Evolutionary conservation across 2,888 invertebrate species (phyloP).

Genomic region (Anorthoa munda): DNA sequence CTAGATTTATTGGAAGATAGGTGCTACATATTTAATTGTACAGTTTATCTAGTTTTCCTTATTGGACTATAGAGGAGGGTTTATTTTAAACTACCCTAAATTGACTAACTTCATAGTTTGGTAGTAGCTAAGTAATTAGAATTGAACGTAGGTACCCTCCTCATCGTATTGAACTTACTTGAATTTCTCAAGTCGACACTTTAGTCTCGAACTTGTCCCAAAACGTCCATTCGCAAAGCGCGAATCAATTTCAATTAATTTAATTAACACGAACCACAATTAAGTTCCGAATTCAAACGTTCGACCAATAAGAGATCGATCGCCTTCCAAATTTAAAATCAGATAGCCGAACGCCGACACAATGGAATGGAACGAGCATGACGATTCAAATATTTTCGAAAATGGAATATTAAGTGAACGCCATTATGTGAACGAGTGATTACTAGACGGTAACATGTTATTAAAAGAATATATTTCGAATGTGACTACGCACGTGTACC

Average conservation of each 20-base stretch:
- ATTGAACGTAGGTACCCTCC: slow-evolving; percentile 10
- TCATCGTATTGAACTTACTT: slow-evolving; percentile 25
- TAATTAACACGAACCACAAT: slow-evolving; percentile 77
- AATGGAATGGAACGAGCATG: slow-evolving; percentile 90
- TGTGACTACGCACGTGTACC: slow-evolving; percentile 47
- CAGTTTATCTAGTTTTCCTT: neutral
- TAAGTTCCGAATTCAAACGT: slow-evolving; percentile 81
- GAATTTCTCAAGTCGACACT: slow-evolving; percentile 28
- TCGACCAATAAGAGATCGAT: slow-evolving; percentile 84
- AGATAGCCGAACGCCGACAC: slow-evolving; percentile 86
- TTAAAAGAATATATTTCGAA: slow-evolving; percentile 79
- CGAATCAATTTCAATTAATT: slow-evolving; percentile 69
- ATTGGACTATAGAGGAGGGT: neutral
- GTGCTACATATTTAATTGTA: slow-evolving; percentile 1
- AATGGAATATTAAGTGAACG: slow-evolving; percentile 90
- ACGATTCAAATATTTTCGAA: slow-evolving; percentile 90
- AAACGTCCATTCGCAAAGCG: slow-evolving; percentile 39
- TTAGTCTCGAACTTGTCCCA: slow-evolving; percentile 39
- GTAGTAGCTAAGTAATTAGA: slow-evolving; percentile 26
- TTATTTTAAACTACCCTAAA: neutral
- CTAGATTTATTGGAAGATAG: slow-evolving; percentile 31
- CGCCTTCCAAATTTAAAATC: slow-evolving; percentile 89
- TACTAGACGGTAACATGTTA: slow-evolving; percentile 85
- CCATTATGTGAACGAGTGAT: slow-evolving; percentile 88
- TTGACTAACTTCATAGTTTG: slow-evolving; percentile 1